phyloP scores from a whole-genome alignment of 2,888 invertebrate species.

The Eustalomyia histrio region DNA sequence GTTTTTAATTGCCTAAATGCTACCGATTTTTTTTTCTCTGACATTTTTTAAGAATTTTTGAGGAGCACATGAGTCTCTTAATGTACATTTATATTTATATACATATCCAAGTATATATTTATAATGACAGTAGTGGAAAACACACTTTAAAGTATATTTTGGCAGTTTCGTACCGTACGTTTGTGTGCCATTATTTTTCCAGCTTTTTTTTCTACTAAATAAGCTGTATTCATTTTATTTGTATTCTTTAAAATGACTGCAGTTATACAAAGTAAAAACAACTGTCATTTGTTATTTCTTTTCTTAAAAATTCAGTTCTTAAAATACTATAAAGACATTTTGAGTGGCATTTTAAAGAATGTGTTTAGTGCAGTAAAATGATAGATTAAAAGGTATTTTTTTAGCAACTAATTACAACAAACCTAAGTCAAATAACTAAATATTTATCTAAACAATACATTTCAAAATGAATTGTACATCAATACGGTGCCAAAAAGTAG shows the following conservation, averaged over 20 bases:
- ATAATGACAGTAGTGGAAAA: constrained; percentile 19
- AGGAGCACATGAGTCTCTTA: too few species aligned
- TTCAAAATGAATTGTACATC: too few species aligned
- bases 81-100: too few species aligned
- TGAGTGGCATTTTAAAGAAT: constrained; percentile 61
- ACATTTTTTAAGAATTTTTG: too few species aligned
- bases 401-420: not conserved
- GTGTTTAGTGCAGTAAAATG: constrained; percentile 63
- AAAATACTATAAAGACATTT: constrained; percentile 50
- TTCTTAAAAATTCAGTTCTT: constrained; percentile 45
- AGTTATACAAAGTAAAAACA: constrained; percentile 60
- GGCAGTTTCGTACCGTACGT: constrained; percentile 47
- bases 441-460: too few species aligned
- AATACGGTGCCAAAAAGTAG: too few species aligned
- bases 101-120: not conserved
- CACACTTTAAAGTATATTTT: constrained; percentile 55
- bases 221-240: constrained; percentile 31
- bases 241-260: constrained; percentile 57
- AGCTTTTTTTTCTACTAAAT: constrained; percentile 43
- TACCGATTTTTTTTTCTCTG: too few species aligned
- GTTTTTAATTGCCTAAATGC: too few species aligned
- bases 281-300: constrained; percentile 63
- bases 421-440: too few species aligned
- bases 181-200: constrained; percentile 42
- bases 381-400: constrained; percentile 54